Conservation (phyloP, 2,113 vertebrate species). For the Elgaria multicarinata region DNA sequence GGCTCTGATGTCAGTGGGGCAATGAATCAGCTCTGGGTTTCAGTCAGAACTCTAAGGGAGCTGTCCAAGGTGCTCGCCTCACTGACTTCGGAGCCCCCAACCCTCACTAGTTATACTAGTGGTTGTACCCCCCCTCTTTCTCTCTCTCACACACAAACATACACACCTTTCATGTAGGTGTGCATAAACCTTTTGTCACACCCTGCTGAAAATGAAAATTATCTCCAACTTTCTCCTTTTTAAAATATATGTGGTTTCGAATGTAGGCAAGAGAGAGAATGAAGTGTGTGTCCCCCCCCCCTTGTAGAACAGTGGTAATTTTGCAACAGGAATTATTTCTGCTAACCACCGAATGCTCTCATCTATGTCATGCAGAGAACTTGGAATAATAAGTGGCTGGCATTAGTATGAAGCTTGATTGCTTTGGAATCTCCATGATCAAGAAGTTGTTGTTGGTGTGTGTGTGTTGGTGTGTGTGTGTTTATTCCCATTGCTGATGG, state of each 20-base stretch:
- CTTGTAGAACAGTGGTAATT: not conserved
- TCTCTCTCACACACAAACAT: not conserved
- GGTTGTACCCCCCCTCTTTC: not conserved
- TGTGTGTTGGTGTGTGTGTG: not conserved
- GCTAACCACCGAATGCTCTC: slow-evolving; percentile 61
- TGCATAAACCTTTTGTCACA: not conserved
- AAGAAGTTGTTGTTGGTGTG: slow-evolving; percentile 39
- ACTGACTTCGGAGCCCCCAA: no score
- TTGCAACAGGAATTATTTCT: slow-evolving; percentile 45
- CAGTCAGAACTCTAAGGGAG: no score
- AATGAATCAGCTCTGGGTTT: no score
- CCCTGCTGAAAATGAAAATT: not conserved
- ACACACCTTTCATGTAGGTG: not conserved
- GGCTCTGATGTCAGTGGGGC: no score
- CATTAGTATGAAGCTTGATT: slow-evolving; percentile 55
- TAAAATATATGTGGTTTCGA: not conserved
- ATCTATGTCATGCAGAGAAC: slow-evolving; percentile 44
- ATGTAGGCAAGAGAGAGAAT: not conserved
- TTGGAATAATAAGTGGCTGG: slow-evolving; percentile 58
- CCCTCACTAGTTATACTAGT: not conserved
- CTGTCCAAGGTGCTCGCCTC: no score
- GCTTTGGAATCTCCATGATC: slow-evolving; percentile 56
- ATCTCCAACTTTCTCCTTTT: not conserved
- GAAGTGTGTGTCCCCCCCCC: no score
- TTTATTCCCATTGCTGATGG: slow-evolving; percentile 25